These are phyloP conservation scores for Cyclophora punctaria DNA, from an alignment of 2,888 invertebrate species.

Conservation along the genomic window DNA sequence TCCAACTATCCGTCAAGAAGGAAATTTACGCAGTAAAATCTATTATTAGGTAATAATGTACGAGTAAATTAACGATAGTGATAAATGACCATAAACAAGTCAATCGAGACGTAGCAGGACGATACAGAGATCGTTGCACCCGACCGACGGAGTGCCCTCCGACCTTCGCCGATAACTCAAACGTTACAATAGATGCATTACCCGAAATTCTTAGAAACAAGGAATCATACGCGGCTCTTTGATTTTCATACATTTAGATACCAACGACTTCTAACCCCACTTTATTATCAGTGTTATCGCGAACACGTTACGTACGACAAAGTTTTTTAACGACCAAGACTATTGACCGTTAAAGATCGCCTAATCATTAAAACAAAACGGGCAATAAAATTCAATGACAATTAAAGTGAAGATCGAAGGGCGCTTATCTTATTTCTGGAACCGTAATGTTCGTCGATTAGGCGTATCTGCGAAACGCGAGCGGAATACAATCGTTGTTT, in stretches of 20 bases:
- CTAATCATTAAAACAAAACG: slow-evolving; percentile 9
- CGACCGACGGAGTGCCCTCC: slow-evolving; percentile 38
- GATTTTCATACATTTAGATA: slow-evolving; percentile 12
- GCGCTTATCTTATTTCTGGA: slow-evolving; percentile 39
- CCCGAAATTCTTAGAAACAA: slow-evolving; percentile 35
- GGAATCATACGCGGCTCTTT: slow-evolving; percentile 26
- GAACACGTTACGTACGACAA: slow-evolving; percentile 1
- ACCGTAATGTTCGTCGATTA: slow-evolving; percentile 42
- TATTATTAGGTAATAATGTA: slow-evolving; percentile 53
- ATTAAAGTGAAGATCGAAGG: slow-evolving; percentile 14
- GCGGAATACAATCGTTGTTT: slow-evolving; percentile 50
- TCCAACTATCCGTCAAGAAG: slow-evolving; percentile 26
- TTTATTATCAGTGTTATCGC: slow-evolving; percentile 6
- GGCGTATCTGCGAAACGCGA: slow-evolving; percentile 39
- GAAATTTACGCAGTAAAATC: slow-evolving; percentile 46
- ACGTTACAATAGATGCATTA: slow-evolving; percentile 27
- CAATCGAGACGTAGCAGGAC: slow-evolving; percentile 45
- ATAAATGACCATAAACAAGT: slow-evolving; percentile 62
- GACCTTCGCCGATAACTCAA: slow-evolving; percentile 42
- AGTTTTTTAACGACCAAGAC: slow-evolving; percentile 6
- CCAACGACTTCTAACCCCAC: slow-evolving; percentile 8
- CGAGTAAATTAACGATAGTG: slow-evolving; percentile 42
- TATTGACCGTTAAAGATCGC: not conserved
- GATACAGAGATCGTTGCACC: slow-evolving; percentile 60
- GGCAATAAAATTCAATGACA: slow-evolving; percentile 13